A percentile compares a stretch with the other conserved stretches of the same genome.
Evolutionary conservation across 2,888 invertebrate species (phyloP).

Genomic region (Embidobia sp.): DNA sequence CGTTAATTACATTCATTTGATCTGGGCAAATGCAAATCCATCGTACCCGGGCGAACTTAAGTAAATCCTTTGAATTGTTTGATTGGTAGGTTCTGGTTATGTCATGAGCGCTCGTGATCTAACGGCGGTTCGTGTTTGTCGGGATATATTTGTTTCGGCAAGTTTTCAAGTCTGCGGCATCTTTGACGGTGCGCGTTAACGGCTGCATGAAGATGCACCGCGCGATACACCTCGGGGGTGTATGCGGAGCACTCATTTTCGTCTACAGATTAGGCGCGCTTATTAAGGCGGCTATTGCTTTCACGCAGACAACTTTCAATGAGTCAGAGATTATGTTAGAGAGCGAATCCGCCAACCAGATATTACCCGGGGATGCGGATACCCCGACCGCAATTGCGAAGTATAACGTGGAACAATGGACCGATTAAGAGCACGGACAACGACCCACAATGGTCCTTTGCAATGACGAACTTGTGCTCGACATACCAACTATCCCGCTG

Average conservation of each 20-base stretch:
- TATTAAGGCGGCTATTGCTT: conserved; percentile 74
- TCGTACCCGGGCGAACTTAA: no score
- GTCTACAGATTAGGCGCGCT: conserved; percentile 73
- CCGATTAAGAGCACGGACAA: conserved; percentile 71
- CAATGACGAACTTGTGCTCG: conserved; percentile 59
- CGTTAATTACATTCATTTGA: no score
- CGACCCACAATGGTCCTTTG: conserved; percentile 59
- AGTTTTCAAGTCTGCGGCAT: conserved; percentile 70
- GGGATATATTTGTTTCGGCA: conserved; percentile 67
- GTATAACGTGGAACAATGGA: conserved; percentile 70
- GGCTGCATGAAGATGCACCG: no score
- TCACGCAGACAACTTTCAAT: conserved; percentile 76
- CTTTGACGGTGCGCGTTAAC: conserved; percentile 53
- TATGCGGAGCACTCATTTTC: conserved; percentile 61
- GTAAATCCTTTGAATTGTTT: no score
- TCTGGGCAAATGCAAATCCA: no score
- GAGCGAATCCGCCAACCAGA: conserved; percentile 69
- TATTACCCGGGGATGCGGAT: conserved; percentile 71
- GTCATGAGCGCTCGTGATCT: no score
- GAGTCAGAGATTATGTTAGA: conserved; percentile 76
- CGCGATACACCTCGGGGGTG: conserved; percentile 42
- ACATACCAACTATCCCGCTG: conserved; percentile 45
- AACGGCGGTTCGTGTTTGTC: no score
- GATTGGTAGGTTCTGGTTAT: no score
- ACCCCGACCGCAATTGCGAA: conserved; percentile 67